Conservation (phyloP, 2,888 invertebrate genomes). For the Agrochola lota region DNA sequence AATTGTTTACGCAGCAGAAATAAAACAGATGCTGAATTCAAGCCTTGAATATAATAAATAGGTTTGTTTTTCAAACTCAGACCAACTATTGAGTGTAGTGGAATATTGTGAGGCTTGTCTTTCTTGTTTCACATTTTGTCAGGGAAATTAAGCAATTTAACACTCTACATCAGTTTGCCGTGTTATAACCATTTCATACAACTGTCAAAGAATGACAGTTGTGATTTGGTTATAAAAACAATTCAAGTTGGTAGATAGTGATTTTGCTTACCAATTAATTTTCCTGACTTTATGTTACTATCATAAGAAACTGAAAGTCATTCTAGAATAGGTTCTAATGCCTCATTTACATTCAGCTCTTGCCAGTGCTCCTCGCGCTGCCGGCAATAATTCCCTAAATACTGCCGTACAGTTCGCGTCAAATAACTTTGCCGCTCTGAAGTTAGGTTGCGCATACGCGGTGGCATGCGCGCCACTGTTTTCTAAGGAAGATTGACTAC, state of each 20-base stretch:
- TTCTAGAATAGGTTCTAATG: not conserved
- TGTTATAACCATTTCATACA: not conserved
- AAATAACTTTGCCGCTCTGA: no score
- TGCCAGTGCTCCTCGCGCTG: no score
- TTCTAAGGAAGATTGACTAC: no score
- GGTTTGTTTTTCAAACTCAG: not conserved
- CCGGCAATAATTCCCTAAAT: no score
- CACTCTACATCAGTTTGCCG: not conserved
- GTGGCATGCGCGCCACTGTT: no score
- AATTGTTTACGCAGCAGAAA: slow-evolving; percentile 25
- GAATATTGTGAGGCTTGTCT: not conserved
- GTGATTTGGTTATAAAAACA: not conserved
- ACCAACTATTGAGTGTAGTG: not conserved
- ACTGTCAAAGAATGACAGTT: not conserved
- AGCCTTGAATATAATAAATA: not conserved
- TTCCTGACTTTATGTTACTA: not conserved
- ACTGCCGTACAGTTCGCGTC: no score
- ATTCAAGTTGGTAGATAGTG: not conserved
- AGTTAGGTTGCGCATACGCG: no score
- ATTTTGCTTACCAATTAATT: not conserved
- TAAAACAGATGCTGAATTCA: slow-evolving; percentile 19
- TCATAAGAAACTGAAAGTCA: not conserved
- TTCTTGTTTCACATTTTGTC: not conserved
- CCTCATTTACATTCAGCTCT: no score
- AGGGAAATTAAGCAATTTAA: not conserved